Percentiles rank a stretch among this genome's conserved stretches.
These are phyloP conservation scores for Benthosema pterotum DNA, from an alignment of 2,797 vertebrate genomes.

Conservation along the genomic window DNA sequence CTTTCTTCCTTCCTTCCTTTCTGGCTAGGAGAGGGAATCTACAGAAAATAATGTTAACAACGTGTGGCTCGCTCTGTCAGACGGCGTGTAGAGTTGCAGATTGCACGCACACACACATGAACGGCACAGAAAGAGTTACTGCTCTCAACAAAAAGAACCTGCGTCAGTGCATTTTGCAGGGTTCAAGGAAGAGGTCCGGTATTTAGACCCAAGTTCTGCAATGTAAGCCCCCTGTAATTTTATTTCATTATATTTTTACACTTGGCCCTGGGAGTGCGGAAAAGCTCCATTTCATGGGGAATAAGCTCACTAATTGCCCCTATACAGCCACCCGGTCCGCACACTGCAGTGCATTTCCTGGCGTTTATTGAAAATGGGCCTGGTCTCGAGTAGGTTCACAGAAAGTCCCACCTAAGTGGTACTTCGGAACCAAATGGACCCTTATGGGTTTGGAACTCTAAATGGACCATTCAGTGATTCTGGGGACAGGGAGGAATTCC, in stretches of 20 bases:
- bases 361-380: conserved; percentile 1
- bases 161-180: conserved; percentile 3
- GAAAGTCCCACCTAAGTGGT: too few species aligned
- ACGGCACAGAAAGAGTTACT: conserved; percentile 12
- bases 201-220: background rate
- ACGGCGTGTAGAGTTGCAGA: background rate
- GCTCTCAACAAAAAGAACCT: background rate
- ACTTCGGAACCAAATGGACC: conserved; percentile 1
- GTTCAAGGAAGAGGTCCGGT: conserved; percentile 29
- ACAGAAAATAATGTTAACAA: background rate
- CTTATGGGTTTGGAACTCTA: too few species aligned
- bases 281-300: conserved; percentile 39
- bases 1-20: too few species aligned
- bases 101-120: too few species aligned
- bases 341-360: conserved; percentile 4
- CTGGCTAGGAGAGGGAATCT: too few species aligned
- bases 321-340: background rate
- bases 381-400: background rate
- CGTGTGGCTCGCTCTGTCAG: background rate
- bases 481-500: too few species aligned
- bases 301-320: conserved; percentile 43
- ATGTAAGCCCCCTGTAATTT: background rate
- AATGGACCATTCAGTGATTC: too few species aligned
- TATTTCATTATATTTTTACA: background rate
- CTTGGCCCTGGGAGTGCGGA: conserved; percentile 6